Evolutionary conservation across 2,113 vertebrate species (phyloP).

Genomic region (Corythornis vintsioides): DNA sequence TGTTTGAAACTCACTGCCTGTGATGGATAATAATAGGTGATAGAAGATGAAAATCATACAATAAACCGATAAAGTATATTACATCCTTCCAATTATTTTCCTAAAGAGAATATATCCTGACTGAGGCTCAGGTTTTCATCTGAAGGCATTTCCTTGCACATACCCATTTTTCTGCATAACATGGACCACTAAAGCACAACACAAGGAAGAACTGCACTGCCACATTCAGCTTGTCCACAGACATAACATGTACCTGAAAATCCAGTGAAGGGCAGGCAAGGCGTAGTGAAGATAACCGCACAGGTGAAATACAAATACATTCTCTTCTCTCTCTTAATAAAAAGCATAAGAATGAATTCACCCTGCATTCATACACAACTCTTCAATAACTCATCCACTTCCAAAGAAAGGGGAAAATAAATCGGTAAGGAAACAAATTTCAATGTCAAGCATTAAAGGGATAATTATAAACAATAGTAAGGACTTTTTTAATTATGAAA

Average conservation of each 20-base stretch:
- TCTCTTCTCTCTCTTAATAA: neutral
- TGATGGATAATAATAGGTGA: neutral
- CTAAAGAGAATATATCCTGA: neutral
- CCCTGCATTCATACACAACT: neutral
- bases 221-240: neutral
- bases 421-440: conserved; percentile 56
- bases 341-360: neutral
- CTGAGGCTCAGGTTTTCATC: neutral
- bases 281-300: neutral
- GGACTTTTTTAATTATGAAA: conserved; percentile 70
- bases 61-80: neutral
- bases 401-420: conserved; percentile 46
- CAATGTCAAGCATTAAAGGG: conserved; percentile 62
- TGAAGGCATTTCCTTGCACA: neutral
- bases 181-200: neutral
- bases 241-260: neutral
- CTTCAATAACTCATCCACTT: conserved; percentile 35
- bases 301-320: neutral
- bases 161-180: neutral
- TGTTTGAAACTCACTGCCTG: neutral
- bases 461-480: conserved; percentile 73
- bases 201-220: neutral
- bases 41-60: neutral
- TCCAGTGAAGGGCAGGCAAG: neutral
- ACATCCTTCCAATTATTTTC: neutral